Evolutionary conservation across 2,888 invertebrate species (phyloP).

Genomic region (Idaea straminata): DNA sequence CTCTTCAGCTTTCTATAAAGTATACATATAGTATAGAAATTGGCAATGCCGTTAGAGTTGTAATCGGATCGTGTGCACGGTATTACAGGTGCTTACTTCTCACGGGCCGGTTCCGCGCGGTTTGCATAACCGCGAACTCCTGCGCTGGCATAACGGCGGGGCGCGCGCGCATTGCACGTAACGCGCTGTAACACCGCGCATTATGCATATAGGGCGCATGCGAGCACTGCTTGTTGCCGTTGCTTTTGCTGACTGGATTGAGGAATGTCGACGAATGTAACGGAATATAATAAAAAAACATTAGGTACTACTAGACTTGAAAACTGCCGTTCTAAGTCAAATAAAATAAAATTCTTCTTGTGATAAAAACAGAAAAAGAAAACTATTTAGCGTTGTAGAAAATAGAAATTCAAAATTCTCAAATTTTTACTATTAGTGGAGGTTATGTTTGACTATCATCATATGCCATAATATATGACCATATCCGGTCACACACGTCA

Average conservation of each 20-base stretch:
- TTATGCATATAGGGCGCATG: constrained; percentile 73
- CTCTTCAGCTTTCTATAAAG: no score
- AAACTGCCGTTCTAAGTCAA: no score
- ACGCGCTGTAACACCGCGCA: constrained; percentile 66
- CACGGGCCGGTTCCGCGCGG: constrained; percentile 63
- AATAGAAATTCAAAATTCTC: no score
- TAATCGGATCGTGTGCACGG: constrained; percentile 41
- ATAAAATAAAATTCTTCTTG: no score
- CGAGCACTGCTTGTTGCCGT: constrained; percentile 1
- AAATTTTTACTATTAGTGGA: no score
- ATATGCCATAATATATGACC: no score
- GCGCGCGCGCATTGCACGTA: constrained; percentile 52
- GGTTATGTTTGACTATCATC: no score
- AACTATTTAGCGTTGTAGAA: no score
- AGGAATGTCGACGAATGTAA: neutral
- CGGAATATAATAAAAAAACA: neutral
- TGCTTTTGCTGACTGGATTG: constrained; percentile 12
- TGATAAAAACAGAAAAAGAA: no score
- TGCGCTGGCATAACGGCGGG: constrained; percentile 26
- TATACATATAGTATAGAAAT: no score
- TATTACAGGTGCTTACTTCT: constrained; percentile 64
- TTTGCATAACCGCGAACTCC: constrained; percentile 61
- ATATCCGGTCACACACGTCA: no score
- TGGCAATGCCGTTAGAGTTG: constrained; percentile 43
- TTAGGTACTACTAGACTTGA: no score